Percentiles rank a stretch among this genome's conserved stretches.
Conservation (phyloP, 1,140 invertebrate species). For the Calephelis virginiensis region DNA sequence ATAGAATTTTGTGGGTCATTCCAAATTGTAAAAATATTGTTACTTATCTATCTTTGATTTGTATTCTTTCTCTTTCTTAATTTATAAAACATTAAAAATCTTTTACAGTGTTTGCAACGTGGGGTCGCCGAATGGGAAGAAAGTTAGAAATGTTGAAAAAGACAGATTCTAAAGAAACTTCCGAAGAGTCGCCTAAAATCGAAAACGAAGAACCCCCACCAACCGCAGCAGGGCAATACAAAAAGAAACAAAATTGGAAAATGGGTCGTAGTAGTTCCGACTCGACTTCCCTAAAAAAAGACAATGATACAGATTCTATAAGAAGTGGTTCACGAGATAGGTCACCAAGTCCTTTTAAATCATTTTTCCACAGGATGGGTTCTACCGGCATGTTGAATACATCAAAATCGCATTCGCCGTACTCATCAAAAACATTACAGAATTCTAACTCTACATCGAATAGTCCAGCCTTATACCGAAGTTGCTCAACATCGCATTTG, state of each 20-base stretch:
- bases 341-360: constrained; percentile 84
- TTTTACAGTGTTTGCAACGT: constrained; percentile 85
- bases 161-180: constrained; percentile 80
- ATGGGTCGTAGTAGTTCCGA: constrained; percentile 74
- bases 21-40: too few relatives aligned
- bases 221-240: constrained; percentile 59
- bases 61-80: neutral
- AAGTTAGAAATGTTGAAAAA: constrained; percentile 87
- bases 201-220: constrained; percentile 51
- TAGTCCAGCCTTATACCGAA: constrained; percentile 81
- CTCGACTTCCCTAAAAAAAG: constrained; percentile 65
- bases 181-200: constrained; percentile 49
- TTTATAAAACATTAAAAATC: constrained; percentile 20
- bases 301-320: constrained; percentile 68
- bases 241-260: constrained; percentile 76
- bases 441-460: constrained; percentile 72
- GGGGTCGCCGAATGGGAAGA: constrained; percentile 88
- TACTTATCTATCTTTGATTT: neutral
- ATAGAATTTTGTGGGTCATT: too few relatives aligned
- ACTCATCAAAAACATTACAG: constrained; percentile 62
- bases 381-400: constrained; percentile 87
- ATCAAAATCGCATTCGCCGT: constrained; percentile 74
- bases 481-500: constrained; percentile 87
- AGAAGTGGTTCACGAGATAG: constrained; percentile 73
- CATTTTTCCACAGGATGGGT: constrained; percentile 86